Evolutionary conservation across 2,113 vertebrate genomes (phyloP).

Genomic region (Syngnathus typhle): DNA sequence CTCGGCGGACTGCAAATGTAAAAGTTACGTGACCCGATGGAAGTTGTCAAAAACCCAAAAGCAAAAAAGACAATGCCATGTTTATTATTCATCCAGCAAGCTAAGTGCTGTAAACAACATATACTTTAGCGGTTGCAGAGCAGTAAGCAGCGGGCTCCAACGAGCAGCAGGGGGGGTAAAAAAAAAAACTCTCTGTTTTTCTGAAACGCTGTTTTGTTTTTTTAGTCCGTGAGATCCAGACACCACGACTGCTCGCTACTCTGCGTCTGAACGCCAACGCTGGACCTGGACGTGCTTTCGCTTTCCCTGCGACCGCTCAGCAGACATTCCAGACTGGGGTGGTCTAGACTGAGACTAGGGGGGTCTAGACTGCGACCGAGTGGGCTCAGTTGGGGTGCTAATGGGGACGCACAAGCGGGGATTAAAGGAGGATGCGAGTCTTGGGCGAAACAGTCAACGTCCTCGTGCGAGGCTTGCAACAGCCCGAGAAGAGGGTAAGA

Average conservation of each 20-base stretch:
- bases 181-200: too few relatives aligned
- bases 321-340: constrained; percentile 69
- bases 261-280: constrained; percentile 61
- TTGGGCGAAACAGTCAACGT: constrained; percentile 20
- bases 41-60: too few relatives aligned
- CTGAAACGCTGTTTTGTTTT: constrained; percentile 41
- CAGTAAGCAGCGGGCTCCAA: too few relatives aligned
- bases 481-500: constrained; percentile 42
- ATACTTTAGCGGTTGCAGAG: too few relatives aligned
- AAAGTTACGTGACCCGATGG: too few relatives aligned
- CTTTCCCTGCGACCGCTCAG: constrained; percentile 59
- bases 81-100: too few relatives aligned
- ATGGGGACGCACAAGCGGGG: constrained; percentile 24
- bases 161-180: too few relatives aligned
- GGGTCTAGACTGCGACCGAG: constrained; percentile 42
- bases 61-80: too few relatives aligned
- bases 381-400: constrained; percentile 32
- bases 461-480: constrained; percentile 25
- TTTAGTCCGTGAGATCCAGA: constrained; percentile 65
- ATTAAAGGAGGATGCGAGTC: constrained; percentile 29
- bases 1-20: too few relatives aligned
- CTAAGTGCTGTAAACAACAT: too few relatives aligned
- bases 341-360: constrained; percentile 55
- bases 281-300: constrained; percentile 57
- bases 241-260: constrained; percentile 72